phyloP scores from a whole-genome alignment of 2,797 vertebrate species.

The Rhincodon typus region DNA sequence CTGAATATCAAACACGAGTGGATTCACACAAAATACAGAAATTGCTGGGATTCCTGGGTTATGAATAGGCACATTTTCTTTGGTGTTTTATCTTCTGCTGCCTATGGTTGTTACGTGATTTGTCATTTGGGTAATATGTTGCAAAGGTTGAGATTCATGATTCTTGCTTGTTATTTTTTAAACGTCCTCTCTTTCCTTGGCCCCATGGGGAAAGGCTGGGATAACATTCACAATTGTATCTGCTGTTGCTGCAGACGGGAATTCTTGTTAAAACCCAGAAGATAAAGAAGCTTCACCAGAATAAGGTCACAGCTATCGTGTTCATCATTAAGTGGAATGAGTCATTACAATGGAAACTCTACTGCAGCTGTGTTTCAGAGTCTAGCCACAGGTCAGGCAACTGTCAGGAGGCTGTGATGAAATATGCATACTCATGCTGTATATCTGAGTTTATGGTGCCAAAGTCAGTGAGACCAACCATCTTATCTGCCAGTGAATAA shows the following conservation, averaged over 20 bases:
- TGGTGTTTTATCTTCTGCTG: too few relatives aligned
- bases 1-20: background rate
- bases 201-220: background rate
- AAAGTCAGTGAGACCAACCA: background rate
- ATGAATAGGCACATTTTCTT: background rate
- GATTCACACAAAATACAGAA: background rate
- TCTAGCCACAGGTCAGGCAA: background rate
- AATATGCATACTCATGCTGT: background rate
- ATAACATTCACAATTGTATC: background rate
- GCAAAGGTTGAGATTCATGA: background rate
- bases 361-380: background rate
- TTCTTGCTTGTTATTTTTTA: background rate
- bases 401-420: slow-evolving; percentile 14
- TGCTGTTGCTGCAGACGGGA: background rate
- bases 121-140: background rate
- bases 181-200: background rate
- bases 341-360: background rate
- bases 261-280: slow-evolving; percentile 6
- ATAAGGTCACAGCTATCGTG: slow-evolving; percentile 8
- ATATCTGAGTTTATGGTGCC: background rate
- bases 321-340: slow-evolving; percentile 22
- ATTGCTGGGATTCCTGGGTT: too few relatives aligned
- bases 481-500: background rate
- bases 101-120: background rate
- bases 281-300: slow-evolving; percentile 26